Conservation (phyloP, 2,113 vertebrate species). For the Tragelaphus strepsiceros region DNA sequence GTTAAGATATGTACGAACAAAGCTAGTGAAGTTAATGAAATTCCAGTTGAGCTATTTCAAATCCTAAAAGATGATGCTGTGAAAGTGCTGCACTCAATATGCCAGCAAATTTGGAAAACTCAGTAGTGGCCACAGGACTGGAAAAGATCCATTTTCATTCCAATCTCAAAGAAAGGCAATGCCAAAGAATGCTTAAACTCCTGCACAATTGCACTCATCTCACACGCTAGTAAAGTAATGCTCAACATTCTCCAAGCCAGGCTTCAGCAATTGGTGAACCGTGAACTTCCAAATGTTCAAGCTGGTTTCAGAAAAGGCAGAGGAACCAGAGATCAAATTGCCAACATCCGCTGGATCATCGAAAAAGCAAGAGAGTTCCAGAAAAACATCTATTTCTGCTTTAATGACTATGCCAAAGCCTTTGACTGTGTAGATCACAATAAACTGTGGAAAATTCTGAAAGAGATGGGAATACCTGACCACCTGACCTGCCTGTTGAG, state of each 20-base stretch:
- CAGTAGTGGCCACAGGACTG: not conserved
- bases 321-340: too few species aligned
- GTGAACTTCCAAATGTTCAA: not conserved
- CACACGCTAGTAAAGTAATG: not conserved
- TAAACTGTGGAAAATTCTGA: not conserved
- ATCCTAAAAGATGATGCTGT: not conserved
- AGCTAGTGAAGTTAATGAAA: not conserved
- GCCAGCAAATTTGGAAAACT: not conserved
- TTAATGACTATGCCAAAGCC: not conserved
- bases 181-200: not conserved
- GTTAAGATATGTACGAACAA: not conserved
- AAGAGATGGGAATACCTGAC: not conserved
- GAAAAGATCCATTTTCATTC: not conserved
- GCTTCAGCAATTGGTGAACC: not conserved
- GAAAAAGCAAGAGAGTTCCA: too few species aligned
- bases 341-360: too few species aligned
- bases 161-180: not conserved
- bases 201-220: rapidly evolving
- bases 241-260: not conserved
- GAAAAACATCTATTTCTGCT: too few species aligned
- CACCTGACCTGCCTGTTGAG: not conserved
- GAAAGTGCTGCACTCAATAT: not conserved
- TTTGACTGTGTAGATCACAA: not conserved
- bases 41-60: not conserved
- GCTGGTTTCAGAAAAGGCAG: not conserved